Percentiles rank a stretch among this genome's conserved stretches.
These are phyloP conservation scores for Philhelius pedissequus DNA, from an alignment of 2,888 invertebrate genomes.

Conservation along the genomic window DNA sequence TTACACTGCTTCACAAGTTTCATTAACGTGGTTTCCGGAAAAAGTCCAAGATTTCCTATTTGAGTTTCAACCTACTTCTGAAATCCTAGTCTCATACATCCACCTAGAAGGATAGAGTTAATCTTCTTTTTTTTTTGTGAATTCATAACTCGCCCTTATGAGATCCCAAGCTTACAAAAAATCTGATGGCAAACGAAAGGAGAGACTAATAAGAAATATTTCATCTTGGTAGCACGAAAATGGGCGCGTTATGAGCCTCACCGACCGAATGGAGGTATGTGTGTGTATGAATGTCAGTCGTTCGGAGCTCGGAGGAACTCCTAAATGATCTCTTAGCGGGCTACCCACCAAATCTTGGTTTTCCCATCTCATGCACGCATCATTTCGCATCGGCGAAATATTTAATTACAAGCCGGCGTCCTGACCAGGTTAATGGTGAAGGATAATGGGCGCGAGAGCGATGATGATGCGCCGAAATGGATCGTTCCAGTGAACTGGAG, in stretches of 20 bases:
- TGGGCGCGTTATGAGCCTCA: slow-evolving; percentile 43
- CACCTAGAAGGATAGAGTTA: too few relatives aligned
- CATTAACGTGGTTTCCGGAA: too few relatives aligned
- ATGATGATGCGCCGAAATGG: slow-evolving; percentile 67
- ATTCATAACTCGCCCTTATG: not conserved
- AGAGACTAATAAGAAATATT: slow-evolving; percentile 62
- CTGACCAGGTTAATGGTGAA: slow-evolving; percentile 63
- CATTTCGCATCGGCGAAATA: slow-evolving; percentile 65
- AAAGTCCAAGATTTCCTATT: too few relatives aligned
- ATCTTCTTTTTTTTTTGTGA: not conserved
- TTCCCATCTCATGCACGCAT: slow-evolving; percentile 49
- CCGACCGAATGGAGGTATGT: too few relatives aligned
- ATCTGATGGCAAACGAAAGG: not conserved
- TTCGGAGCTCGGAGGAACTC: slow-evolving; percentile 18
- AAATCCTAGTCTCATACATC: too few relatives aligned
- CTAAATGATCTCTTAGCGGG: slow-evolving; percentile 64
- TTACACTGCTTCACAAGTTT: too few relatives aligned
- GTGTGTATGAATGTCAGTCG: not conserved
- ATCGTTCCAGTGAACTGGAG: slow-evolving; percentile 32
- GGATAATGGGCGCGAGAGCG: slow-evolving; percentile 67
- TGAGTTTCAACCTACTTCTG: too few relatives aligned
- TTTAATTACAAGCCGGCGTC: slow-evolving; percentile 68
- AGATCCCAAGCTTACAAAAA: not conserved
- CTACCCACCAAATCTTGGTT: slow-evolving; percentile 52
- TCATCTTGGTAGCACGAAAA: slow-evolving; percentile 58